Evolutionary conservation across 2,888 invertebrate species (phyloP).

Genomic region (Brenthis hecate): DNA sequence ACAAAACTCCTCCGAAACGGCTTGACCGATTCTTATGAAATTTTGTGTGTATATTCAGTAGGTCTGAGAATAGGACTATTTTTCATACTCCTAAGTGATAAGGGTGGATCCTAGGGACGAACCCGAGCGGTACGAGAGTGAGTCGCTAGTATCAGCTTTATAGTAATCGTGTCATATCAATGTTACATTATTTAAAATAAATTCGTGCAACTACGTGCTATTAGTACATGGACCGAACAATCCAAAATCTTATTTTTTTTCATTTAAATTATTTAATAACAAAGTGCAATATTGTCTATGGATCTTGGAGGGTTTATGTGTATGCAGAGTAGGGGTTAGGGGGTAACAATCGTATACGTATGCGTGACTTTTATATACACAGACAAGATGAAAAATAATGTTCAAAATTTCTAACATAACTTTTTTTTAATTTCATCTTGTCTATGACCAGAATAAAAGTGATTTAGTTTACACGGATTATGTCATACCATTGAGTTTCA

Average conservation of each 20-base stretch:
- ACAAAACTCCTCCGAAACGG: too few species aligned
- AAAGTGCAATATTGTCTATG: slow-evolving; percentile 3
- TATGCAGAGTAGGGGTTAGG: background rate
- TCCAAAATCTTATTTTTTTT: background rate
- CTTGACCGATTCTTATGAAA: too few species aligned
- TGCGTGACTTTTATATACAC: slow-evolving; percentile 10
- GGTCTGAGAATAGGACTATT: too few species aligned
- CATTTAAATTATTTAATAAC: background rate
- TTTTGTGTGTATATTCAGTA: too few species aligned
- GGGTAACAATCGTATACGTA: slow-evolving; percentile 24
- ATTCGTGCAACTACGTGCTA: slow-evolving; percentile 16
- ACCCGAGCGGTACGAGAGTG: too few species aligned
- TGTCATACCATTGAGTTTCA: slow-evolving; percentile 13
- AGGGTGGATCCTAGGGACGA: too few species aligned
- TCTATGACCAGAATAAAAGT: background rate
- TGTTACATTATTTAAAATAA: background rate
- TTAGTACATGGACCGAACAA: background rate
- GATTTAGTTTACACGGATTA: slow-evolving; percentile 12
- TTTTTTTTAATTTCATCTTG: slow-evolving; percentile 11
- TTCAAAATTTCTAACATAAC: background rate
- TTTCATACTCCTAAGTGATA: too few species aligned
- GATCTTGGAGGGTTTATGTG: slow-evolving; percentile 2
- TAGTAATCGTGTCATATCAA: too few species aligned
- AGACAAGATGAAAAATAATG: slow-evolving; percentile 7
- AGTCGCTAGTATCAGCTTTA: too few species aligned